phyloP scores from a whole-genome alignment of 2,888 invertebrate species.

The Nemurella pictetii region DNA sequence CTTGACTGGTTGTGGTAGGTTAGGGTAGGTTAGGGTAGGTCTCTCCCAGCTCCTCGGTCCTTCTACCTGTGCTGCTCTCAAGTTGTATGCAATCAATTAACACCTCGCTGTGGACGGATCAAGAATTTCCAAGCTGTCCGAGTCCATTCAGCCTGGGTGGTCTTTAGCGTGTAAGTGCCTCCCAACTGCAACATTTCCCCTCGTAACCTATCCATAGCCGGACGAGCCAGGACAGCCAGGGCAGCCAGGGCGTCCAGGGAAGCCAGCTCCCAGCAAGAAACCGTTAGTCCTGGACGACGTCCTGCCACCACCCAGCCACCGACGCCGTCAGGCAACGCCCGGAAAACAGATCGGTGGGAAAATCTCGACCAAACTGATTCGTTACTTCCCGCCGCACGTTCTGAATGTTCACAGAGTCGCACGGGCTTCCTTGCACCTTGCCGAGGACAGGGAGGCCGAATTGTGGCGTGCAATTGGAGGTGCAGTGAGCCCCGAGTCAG shows the following conservation, averaged over 20 bases:
- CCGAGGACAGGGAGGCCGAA: no score
- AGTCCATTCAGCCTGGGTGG: slow-evolving; percentile 5
- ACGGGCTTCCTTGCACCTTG: no score
- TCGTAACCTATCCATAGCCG: not conserved
- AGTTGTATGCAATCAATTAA: slow-evolving; percentile 20
- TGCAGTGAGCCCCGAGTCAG: not conserved
- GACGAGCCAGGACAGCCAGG: not conserved
- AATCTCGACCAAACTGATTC: not conserved
- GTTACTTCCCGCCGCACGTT: not conserved
- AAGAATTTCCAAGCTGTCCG: not conserved
- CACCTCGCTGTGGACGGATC: not conserved
- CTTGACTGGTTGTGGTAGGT: not conserved
- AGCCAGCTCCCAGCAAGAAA: no score
- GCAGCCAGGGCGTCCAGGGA: not conserved
- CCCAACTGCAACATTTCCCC: not conserved
- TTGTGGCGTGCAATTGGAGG: not conserved
- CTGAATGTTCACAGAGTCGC: no score
- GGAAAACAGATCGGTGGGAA: not conserved
- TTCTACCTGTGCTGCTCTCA: not conserved
- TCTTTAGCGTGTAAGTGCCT: not conserved
- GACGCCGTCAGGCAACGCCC: not conserved
- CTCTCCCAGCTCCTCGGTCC: not conserved
- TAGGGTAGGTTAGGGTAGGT: not conserved
- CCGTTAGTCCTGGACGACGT: not conserved
- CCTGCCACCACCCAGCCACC: not conserved